Conservation (phyloP, 2,888 invertebrate species). For the Dicyrtomina minuta region DNA sequence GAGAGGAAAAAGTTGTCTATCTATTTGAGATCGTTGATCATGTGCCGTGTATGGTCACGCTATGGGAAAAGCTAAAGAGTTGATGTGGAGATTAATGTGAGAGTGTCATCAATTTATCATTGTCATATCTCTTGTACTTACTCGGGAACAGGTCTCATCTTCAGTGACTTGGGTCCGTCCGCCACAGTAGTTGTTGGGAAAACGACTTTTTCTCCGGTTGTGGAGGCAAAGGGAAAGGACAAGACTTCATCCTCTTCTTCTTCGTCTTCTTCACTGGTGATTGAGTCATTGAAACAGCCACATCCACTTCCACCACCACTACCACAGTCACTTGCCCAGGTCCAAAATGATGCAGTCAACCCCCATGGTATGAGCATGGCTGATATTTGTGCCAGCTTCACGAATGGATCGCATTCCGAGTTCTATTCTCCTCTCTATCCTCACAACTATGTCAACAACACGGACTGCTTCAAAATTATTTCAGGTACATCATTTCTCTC, state of each 20-base stretch:
- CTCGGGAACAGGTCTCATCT: conserved; percentile 18
- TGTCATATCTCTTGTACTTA: conserved; percentile 17
- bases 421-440: conserved; percentile 73
- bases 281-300: conserved; percentile 3
- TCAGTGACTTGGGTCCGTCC: conserved; percentile 26
- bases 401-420: conserved; percentile 57
- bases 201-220: conserved; percentile 16
- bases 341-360: conserved; percentile 30
- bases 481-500: conserved; percentile 61
- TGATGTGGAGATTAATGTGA: conserved; percentile 21
- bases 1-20: conserved; percentile 3
- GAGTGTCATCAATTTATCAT: conserved; percentile 27
- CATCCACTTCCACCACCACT: background rate
- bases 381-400: conserved; percentile 37
- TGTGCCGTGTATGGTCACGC: conserved; percentile 25
- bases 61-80: conserved; percentile 15
- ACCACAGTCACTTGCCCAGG: conserved; percentile 33
- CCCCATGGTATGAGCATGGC: conserved; percentile 27
- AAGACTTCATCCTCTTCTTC: conserved; percentile 4
- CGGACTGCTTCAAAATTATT: conserved; percentile 67
- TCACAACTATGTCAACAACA: conserved; percentile 66
- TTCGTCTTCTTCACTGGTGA: background rate
- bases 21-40: conserved; percentile 22
- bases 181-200: conserved; percentile 27
- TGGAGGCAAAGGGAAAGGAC: background rate